Conservation (phyloP, 1,140 invertebrate species). For the Lasaia peninsularis region DNA sequence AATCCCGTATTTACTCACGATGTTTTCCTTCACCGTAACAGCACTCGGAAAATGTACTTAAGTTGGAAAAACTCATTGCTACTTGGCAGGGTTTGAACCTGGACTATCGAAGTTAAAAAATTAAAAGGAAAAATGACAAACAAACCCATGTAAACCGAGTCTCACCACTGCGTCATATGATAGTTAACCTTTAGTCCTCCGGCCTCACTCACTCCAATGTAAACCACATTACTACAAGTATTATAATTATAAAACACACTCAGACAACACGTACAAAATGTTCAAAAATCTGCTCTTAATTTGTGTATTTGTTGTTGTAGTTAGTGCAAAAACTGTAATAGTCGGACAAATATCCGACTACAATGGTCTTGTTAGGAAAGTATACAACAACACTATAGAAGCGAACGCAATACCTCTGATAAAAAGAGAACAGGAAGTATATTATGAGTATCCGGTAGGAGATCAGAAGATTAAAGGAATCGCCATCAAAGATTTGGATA, state of each 20-base stretch:
- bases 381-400: conserved; percentile 46
- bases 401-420: conserved; percentile 36
- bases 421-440: conserved; percentile 46
- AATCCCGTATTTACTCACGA: too few relatives aligned
- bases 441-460: conserved; percentile 54
- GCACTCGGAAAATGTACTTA: too few relatives aligned
- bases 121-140: conserved; percentile 1
- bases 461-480: conserved; percentile 67
- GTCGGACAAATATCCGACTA: conserved; percentile 53
- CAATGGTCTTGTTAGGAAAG: conserved; percentile 42
- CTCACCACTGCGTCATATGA: conserved; percentile 7
- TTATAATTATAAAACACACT: background rate
- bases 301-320: conserved; percentile 16
- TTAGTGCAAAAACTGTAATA: conserved; percentile 39
- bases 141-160: conserved; percentile 15
- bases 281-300: conserved; percentile 22
- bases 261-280: conserved; percentile 22
- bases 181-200: conserved; percentile 31
- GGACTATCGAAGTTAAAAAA: too few relatives aligned
- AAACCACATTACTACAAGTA: conserved; percentile 11
- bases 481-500: conserved; percentile 41
- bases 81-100: too few relatives aligned
- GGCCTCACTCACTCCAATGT: conserved; percentile 16
- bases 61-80: too few relatives aligned
- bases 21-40: too few relatives aligned